Evolutionary conservation across 2,113 vertebrate genomes (phyloP), one percentile per base, ranked within the genome.

Genomic region (rabbit (Oryctolagus cuniculus)): DNA sequence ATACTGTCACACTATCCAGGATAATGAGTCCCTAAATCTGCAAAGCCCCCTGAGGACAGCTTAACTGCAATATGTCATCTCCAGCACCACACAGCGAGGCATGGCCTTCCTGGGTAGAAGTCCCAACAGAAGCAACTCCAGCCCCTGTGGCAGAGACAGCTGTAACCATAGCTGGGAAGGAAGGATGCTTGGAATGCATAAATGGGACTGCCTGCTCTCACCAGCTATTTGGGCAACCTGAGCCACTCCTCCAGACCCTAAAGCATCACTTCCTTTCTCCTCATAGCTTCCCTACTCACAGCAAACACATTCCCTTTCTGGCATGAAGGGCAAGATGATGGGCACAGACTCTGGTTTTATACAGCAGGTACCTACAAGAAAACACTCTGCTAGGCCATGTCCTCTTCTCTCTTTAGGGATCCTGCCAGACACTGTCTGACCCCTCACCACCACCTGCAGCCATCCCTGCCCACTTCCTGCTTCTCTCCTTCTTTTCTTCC

Each of bases 1-100:
- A 85, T 74, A 31, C 5, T 96, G 82, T 92, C 66, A 81, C 36
- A 89, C 21, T 92, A n/a, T 96, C 29, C 61, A 89, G 89, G 77
- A 96, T 1, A 4, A 81, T 91, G 77, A 97, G 79, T 89, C 66
- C 2, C 6, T 88, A 81, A 81, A 95, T 72, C 31, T 94, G 38
- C 0, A 53, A 87, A 94, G 70, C 11, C 4, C 79, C 21, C 75
- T 58, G 66, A 94, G 89, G 55, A 38, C 36, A 96, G 17, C 38
- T 96, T 95, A 94, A 96, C 94, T 16, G 74, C 19, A 85, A 78
- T 83, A 31, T 66, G 58, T 24, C 24, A 6, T 36, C 63, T 84
- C 58, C 13, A 89, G 29, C 72, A 83, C 8, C n/a, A 19, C 83
- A 55, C 10, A 21, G 29, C 94, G 64, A 79, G 27, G 21, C 1